Percentiles rank a stretch among this genome's conserved stretches.
Evolutionary conservation across 1,140 invertebrate genomes (phyloP).

Genomic region (Rhyacophila brunnea): DNA sequence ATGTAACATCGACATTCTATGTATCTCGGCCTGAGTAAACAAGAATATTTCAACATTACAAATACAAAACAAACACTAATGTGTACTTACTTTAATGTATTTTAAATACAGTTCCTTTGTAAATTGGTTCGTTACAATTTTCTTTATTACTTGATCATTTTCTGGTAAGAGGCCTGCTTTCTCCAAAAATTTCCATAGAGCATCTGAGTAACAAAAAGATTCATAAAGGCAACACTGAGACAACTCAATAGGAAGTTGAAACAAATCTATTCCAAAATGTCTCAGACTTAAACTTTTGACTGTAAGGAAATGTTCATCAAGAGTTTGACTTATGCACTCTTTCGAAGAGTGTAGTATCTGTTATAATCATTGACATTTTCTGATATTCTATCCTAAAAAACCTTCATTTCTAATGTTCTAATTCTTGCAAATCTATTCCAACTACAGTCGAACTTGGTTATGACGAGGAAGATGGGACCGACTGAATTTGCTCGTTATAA

Average conservation of each 20-base stretch:
- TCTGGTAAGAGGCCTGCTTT: slow-evolving; percentile 18
- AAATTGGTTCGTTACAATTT: slow-evolving; percentile 27
- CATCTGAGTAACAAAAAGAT: slow-evolving; percentile 15
- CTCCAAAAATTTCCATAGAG: slow-evolving; percentile 28
- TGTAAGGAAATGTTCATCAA: slow-evolving; percentile 21
- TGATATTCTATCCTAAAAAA: no score
- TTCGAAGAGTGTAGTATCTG: slow-evolving; percentile 26
- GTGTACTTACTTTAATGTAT: slow-evolving; percentile 26
- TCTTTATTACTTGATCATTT: slow-evolving; percentile 11
- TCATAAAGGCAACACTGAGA: background rate
- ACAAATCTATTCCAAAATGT: slow-evolving; percentile 1
- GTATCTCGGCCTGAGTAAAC: no score
- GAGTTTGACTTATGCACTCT: slow-evolving; percentile 13
- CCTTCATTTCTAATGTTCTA: no score
- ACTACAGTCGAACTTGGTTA: no score
- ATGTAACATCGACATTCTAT: no score
- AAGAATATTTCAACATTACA: no score
- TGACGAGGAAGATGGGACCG: no score
- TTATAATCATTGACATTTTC: slow-evolving; percentile 21
- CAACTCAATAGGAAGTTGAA: background rate
- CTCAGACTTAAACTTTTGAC: slow-evolving; percentile 34
- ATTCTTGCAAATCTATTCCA: no score
- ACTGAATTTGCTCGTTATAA: no score
- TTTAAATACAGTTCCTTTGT: slow-evolving; percentile 28
- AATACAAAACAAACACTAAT: no score